These are phyloP conservation scores for Umimayanthus kanabou DNA, from an alignment of 92 coral and sea anemone genomes.

Conservation along the genomic window DNA sequence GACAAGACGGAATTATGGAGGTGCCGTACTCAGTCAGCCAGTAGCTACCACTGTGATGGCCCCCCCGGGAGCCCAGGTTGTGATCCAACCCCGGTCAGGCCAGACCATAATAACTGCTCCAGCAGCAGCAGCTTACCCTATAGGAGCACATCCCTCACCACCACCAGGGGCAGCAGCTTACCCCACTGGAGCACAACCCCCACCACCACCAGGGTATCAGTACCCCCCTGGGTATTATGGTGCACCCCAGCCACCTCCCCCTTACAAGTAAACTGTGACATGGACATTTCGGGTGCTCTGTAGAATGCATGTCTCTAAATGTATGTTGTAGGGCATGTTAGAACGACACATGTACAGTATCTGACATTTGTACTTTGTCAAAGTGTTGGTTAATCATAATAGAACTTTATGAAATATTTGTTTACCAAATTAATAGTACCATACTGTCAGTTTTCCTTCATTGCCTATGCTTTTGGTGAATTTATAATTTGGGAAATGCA, in stretches of 20 bases:
- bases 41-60: slow-evolving; percentile 19
- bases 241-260: slow-evolving; percentile 27
- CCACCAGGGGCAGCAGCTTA: slow-evolving; percentile 1
- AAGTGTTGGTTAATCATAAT: too few relatives aligned
- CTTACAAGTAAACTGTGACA: slow-evolving; percentile 1
- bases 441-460: too few relatives aligned
- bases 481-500: too few relatives aligned
- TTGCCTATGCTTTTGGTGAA: too few relatives aligned
- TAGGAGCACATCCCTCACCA: slow-evolving; percentile 21
- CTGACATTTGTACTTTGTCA: too few relatives aligned
- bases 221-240: slow-evolving; percentile 40
- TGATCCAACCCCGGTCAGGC: slow-evolving; percentile 15
- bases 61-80: slow-evolving; percentile 33
- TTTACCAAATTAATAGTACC: too few relatives aligned
- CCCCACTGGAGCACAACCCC: slow-evolving; percentile 16
- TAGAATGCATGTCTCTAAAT: too few relatives aligned
- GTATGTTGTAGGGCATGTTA: too few relatives aligned
- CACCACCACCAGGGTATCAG: slow-evolving; percentile 13
- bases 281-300: too few relatives aligned
- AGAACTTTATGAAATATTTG: too few relatives aligned
- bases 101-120: slow-evolving; percentile 23
- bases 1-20: slow-evolving; percentile 58
- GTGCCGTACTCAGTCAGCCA: slow-evolving; percentile 59
- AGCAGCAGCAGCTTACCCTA: neutral
- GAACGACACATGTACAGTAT: too few relatives aligned